A percentile compares a stretch with the other conserved stretches of the same genome.
These are phyloP conservation scores for Arctocebus calabarensis DNA, from an alignment of 2,797 vertebrate genomes.

Conservation along the genomic window DNA sequence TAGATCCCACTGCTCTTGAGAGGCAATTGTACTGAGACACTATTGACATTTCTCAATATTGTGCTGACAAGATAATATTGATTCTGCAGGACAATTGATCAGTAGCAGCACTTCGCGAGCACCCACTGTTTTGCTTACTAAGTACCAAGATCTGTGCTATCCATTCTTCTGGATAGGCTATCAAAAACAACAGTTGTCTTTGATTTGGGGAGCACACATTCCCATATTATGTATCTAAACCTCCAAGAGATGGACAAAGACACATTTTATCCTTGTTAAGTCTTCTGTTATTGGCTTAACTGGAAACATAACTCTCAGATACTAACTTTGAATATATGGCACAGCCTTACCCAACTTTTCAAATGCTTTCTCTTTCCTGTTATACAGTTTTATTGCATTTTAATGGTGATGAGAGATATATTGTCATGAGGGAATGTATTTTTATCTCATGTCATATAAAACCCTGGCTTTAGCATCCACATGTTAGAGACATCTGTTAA, in stretches of 20 bases:
- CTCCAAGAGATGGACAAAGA: conserved; percentile 71
- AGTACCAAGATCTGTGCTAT: conserved; percentile 21
- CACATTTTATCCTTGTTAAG: conserved; percentile 47
- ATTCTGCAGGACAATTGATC: not conserved
- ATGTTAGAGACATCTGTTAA: conserved; percentile 84
- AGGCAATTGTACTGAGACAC: not conserved
- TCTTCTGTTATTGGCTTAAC: conserved; percentile 65
- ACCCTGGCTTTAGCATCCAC: conserved; percentile 74
- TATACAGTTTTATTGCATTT: conserved; percentile 84
- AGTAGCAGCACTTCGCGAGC: not conserved
- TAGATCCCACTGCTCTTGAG: not conserved
- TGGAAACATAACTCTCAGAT: conserved; percentile 81
- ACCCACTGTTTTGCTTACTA: not conserved
- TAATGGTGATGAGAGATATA: conserved; percentile 86
- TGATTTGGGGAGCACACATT: conserved; percentile 67
- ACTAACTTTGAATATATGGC: conserved; percentile 84
- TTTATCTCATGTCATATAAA: conserved; percentile 84
- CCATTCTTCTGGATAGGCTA: conserved; percentile 22
- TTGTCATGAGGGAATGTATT: conserved; percentile 82
- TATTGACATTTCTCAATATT: not conserved
- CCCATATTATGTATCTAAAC: not conserved
- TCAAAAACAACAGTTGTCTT: conserved; percentile 48
- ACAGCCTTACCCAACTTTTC: conserved; percentile 84
- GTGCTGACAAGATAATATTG: conserved; percentile 55
- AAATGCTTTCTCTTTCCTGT: conserved; percentile 84